Percentiles rank a stretch among this genome's conserved stretches.
Evolutionary conservation across 1,140 invertebrate species (phyloP).

Genomic region (Zaprionus vittiger): DNA sequence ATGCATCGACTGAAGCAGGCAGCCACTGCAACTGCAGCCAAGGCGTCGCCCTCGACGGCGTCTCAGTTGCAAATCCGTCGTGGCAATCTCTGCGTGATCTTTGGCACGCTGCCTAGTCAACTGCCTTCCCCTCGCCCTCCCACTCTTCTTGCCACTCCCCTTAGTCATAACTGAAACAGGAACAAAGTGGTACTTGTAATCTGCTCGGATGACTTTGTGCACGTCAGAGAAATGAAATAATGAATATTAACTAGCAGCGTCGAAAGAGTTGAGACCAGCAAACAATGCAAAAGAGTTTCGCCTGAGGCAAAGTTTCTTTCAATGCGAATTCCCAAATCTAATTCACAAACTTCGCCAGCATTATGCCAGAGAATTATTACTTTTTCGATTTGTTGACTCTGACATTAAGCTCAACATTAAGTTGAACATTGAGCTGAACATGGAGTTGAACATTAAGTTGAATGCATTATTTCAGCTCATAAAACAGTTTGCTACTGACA

Average conservation of each 20-base stretch:
- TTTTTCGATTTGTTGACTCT: neutral
- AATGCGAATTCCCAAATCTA: neutral
- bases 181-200: constrained; percentile 50
- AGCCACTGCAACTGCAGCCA: constrained; percentile 1
- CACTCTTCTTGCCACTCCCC: neutral
- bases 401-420: neutral
- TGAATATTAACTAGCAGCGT: constrained; percentile 57
- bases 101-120: constrained; percentile 59
- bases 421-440: constrained; percentile 8
- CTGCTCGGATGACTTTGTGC: constrained; percentile 63
- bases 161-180: constrained; percentile 20
- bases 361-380: neutral
- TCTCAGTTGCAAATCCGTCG: constrained; percentile 53
- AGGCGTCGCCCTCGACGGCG: constrained; percentile 50
- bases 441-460: constrained; percentile 24
- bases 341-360: neutral
- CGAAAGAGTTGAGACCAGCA: constrained; percentile 12
- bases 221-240: constrained; percentile 70
- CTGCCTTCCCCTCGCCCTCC: neutral
- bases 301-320: neutral
- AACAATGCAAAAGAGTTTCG: neutral
- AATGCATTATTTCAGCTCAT: constrained; percentile 41
- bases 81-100: constrained; percentile 69
- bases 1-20: constrained; percentile 68
- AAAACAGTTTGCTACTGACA: constrained; percentile 35